These are phyloP conservation scores for Falco novaeseelandiae DNA, from an alignment of 2,797 vertebrate species.

Conservation along the genomic window DNA sequence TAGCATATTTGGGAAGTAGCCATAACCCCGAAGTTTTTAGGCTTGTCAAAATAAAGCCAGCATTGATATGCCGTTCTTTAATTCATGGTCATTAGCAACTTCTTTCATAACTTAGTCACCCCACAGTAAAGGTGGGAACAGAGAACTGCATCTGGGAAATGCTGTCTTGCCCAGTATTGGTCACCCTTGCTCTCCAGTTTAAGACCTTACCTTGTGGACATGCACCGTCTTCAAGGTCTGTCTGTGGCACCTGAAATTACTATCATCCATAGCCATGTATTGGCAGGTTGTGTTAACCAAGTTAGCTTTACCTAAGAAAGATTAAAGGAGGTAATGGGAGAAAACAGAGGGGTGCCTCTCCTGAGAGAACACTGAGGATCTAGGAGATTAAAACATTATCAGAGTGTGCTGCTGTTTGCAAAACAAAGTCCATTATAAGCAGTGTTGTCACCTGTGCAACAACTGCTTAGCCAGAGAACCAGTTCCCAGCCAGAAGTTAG, in stretches of 20 bases:
- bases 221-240: neutral
- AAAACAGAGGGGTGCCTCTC: neutral
- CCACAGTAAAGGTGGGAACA: neutral
- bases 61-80: neutral
- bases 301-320: neutral
- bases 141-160: neutral
- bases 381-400: slow-evolving; percentile 3
- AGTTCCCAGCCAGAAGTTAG: neutral
- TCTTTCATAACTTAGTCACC: neutral
- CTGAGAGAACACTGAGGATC: neutral
- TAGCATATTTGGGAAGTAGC: neutral
- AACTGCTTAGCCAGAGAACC: neutral
- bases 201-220: neutral
- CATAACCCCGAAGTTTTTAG: neutral
- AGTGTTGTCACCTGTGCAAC: neutral
- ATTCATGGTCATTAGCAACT: neutral
- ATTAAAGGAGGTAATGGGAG: neutral
- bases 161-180: accelerated
- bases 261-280: neutral
- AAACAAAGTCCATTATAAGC: neutral
- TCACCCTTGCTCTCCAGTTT: neutral
- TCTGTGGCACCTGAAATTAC: neutral
- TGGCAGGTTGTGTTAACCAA: neutral
- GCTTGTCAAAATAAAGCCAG: neutral
- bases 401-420: neutral